A percentile compares a stretch with the other conserved stretches of the same genome.
Evolutionary conservation across 2,888 invertebrate genomes (phyloP).

Genomic region (Amphipyra tragopoginis): DNA sequence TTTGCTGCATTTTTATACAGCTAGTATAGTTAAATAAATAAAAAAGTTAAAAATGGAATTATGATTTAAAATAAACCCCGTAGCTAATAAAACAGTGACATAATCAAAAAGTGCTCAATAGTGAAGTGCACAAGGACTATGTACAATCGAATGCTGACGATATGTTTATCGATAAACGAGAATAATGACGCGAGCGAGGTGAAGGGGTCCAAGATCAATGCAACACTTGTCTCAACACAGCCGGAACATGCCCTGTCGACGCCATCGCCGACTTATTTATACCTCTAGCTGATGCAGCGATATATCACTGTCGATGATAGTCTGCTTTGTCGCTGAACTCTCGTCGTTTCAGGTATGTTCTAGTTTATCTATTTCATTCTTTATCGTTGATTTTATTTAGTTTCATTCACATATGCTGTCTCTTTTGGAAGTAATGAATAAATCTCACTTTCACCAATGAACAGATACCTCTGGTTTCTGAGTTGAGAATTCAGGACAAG

Average conservation of each 20-base stretch:
- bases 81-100: constrained; percentile 51
- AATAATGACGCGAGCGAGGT: constrained; percentile 65
- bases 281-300: constrained; percentile 83
- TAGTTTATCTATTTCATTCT: constrained; percentile 14
- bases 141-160: constrained; percentile 65
- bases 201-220: constrained; percentile 73
- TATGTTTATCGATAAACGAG: constrained; percentile 57
- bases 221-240: constrained; percentile 65
- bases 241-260: constrained; percentile 81
- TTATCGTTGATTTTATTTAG: neutral
- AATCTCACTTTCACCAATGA: no score
- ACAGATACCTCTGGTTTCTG: no score
- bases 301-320: constrained; percentile 88
- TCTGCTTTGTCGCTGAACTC: constrained; percentile 88
- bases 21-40: constrained; percentile 3
- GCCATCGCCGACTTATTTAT: constrained; percentile 84
- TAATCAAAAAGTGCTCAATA: constrained; percentile 66
- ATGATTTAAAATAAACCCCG: constrained; percentile 20
- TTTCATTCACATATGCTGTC: no score
- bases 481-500: no score
- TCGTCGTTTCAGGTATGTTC: constrained; percentile 87
- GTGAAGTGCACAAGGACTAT: constrained; percentile 76
- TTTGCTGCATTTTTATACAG: constrained; percentile 31
- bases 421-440: no score
- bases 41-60: constrained; percentile 13